These are phyloP conservation scores for Heliocidaris erythrogramma DNA, from an alignment of 35 echinoderm and acorn worm species.

Conservation along the genomic window DNA sequence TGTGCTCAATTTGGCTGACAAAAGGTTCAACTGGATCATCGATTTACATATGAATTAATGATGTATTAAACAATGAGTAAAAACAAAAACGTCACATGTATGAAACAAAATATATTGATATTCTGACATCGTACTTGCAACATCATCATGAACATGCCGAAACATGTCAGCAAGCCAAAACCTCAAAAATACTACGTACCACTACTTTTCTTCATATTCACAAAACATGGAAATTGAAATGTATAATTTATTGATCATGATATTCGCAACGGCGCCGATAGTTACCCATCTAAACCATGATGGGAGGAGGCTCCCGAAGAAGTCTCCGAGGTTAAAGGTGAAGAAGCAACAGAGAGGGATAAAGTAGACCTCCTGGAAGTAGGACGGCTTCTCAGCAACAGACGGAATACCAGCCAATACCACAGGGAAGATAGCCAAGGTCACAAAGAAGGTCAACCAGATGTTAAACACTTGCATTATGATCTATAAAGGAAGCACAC, in stretches of 20 bases:
- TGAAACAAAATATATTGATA: neutral
- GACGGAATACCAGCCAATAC: slow-evolving; percentile 69
- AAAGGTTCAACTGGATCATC: neutral
- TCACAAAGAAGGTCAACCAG: slow-evolving; percentile 93
- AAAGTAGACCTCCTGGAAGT: slow-evolving; percentile 76
- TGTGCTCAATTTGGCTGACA: neutral
- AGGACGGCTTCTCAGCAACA: slow-evolving; percentile 32
- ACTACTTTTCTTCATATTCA: no score
- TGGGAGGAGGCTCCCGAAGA: slow-evolving; percentile 87
- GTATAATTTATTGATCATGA: no score
- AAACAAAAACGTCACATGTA: neutral
- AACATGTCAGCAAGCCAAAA: no score
- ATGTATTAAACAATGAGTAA: no score
- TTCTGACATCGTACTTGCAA: neutral
- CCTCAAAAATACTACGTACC: no score
- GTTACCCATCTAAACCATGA: slow-evolving; percentile 87
- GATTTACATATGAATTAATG: no score
- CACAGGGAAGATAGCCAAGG: slow-evolving; percentile 82
- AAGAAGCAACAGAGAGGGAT: slow-evolving; percentile 88
- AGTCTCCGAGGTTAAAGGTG: slow-evolving; percentile 89
- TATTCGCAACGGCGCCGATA: neutral
- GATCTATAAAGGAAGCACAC: slow-evolving; percentile 58
- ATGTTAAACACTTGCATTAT: slow-evolving; percentile 84
- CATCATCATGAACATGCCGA: no score
- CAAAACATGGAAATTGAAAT: no score